Conservation (phyloP, 2,797 vertebrate genomes). For the Oreochromis mossambicus region DNA sequence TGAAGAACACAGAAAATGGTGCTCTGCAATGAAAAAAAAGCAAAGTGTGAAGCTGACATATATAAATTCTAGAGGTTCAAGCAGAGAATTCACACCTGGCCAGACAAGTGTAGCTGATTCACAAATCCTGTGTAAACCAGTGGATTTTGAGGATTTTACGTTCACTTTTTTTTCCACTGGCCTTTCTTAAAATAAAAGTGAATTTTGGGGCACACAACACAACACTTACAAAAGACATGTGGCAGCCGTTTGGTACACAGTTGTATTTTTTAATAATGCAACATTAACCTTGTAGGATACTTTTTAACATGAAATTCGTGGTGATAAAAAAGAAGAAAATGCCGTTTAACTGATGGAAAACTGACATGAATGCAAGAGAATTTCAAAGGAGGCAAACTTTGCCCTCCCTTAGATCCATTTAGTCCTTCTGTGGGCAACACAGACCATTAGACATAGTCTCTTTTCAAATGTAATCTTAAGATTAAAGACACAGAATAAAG, state of each 20-base stretch:
- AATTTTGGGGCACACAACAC: background rate
- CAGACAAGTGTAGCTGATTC: background rate
- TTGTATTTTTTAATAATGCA: background rate
- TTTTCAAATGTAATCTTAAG: background rate
- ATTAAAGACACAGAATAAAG: conserved; percentile 2
- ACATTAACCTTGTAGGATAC: background rate
- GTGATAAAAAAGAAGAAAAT: background rate
- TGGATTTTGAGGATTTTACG: background rate
- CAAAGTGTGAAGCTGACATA: background rate
- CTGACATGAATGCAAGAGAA: background rate
- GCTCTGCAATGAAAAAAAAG: background rate
- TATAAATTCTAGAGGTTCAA: background rate
- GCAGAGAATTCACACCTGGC: background rate
- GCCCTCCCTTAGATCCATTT: background rate
- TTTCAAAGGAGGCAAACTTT: conserved; percentile 1
- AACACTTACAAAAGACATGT: background rate
- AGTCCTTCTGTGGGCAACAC: background rate
- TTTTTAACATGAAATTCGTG: background rate
- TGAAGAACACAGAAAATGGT: background rate
- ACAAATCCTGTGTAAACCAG: background rate
- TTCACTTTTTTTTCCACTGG: background rate
- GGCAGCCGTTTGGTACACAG: background rate
- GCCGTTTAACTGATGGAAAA: background rate
- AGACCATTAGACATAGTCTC: background rate
- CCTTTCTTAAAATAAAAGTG: background rate